Base-by-base conservation (phyloP, 2,797 vertebrate species). In the Xenops minutus region DNA sequence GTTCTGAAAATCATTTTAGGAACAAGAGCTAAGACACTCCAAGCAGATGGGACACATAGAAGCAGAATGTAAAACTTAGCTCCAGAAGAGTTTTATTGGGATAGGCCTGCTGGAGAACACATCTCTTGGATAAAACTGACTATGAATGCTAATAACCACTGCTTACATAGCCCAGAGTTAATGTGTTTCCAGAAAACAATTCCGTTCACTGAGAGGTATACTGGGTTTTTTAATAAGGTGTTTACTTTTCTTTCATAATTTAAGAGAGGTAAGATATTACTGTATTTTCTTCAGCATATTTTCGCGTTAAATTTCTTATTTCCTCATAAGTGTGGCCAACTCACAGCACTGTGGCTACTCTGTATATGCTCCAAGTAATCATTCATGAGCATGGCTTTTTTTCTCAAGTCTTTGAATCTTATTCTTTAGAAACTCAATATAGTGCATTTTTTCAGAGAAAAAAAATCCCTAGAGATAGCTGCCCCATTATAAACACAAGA, bases 111-210 rank as follows among this genome's bases (percentile, higher is more conserved):
- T 67, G 88, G 68, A 62, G 21, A 85, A 87, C 43, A 73, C 26
- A 73, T 51, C 62, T 85, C 77, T 72, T 69, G 48, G 58, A 80
- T 59, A 71, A 91, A 89, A 59, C 14, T 44, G 44, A 48, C 48
- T 58, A 15, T 18, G 61, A 85, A 68, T n/a, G 39, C 51, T 82
- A 90, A 81, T 66, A 87, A 67, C 41, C 52, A 9, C 41, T 91
- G 37, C 21, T 79, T 82, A 80, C 5, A 3, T 16, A 74, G 74
- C 41, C 74, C 44, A 66, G 67, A 92, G 96, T 58, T 72, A 84
- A 89, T 58, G 37, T 67, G 13, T 36, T 95, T 89, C 36, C 63
- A 94, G 67, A 92, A 94, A 83, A 10, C n/a, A 85, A 76, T 91
- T 89, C 51, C 32, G 61, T 29, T 10, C 5, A 52, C 30, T 71